A percentile compares a stretch with the other conserved stretches of the same genome.
Conservation (phyloP, 2,113 vertebrate species). For the Arvicanthis niloticus region DNA sequence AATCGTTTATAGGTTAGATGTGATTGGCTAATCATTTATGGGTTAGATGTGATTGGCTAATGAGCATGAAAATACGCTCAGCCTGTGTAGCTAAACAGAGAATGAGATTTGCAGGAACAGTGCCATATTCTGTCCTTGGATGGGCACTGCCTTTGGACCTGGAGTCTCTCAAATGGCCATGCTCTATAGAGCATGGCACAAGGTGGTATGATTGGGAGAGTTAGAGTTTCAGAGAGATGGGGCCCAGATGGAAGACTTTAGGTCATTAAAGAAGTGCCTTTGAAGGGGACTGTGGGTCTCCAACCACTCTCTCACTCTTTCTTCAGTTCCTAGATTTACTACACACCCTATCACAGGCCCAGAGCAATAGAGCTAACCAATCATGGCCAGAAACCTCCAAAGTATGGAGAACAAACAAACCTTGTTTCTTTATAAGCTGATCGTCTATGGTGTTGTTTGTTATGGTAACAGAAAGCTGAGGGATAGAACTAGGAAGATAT, state of each 20-base stretch:
- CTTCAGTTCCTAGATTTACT: not conserved
- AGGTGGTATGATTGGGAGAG: no score
- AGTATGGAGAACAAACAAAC: not conserved
- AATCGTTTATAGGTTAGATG: no score
- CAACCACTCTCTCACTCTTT: not conserved
- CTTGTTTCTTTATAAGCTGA: not conserved
- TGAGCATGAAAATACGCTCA: not conserved
- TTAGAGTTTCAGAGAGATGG: not conserved
- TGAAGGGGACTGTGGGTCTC: not conserved
- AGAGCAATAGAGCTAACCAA: not conserved
- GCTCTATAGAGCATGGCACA: not conserved
- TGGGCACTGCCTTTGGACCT: not conserved
- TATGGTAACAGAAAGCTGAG: not conserved
- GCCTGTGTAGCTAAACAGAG: not conserved
- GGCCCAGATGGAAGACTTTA: not conserved
- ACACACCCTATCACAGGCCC: not conserved
- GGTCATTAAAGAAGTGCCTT: not conserved
- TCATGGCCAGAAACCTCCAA: not conserved
- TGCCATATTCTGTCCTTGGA: not conserved
- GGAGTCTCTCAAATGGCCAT: not conserved
- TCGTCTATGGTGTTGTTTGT: not conserved
- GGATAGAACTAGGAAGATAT: not conserved
- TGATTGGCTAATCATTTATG: no score
- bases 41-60: not conserved
- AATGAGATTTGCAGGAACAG: no score